phyloP scores from a whole-genome alignment of 2,888 invertebrate species.

The Drosophila sordidula region DNA sequence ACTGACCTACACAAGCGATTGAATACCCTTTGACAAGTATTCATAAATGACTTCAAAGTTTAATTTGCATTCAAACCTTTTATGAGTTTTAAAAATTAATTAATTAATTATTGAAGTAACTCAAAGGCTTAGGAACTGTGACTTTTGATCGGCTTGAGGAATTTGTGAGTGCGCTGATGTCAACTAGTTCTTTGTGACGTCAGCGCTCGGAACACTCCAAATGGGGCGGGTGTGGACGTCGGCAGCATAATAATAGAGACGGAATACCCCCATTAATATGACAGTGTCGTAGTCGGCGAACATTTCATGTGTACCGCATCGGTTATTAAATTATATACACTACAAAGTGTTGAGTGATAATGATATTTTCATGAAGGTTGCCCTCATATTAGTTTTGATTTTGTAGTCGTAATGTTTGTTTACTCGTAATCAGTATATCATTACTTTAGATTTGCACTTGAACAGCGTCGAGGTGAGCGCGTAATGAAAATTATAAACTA shows the following conservation, averaged over 20 bases:
- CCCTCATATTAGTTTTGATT: neutral
- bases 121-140: neutral
- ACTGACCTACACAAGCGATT: neutral
- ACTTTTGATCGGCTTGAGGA: conserved; percentile 14
- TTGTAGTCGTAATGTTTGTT: neutral
- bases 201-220: conserved; percentile 3
- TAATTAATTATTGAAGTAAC: too few species aligned
- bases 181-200: conserved; percentile 53
- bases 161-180: conserved; percentile 43
- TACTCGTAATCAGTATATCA: neutral
- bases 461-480: conserved; percentile 9
- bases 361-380: conserved; percentile 7
- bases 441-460: conserved; percentile 1
- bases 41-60: neutral
- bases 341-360: neutral
- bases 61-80: too few species aligned
- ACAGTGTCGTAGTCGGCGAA: conserved; percentile 38
- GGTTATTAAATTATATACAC: conserved; percentile 13
- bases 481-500: neutral
- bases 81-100: too few species aligned
- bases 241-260: conserved; percentile 34
- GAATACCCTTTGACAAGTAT: conserved; percentile 4
- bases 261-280: conserved; percentile 45
- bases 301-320: conserved; percentile 1
- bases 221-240: conserved; percentile 17